Evolutionary conservation across 1,140 invertebrate species (phyloP).

Genomic region (Pentalonia nigronervosa): DNA sequence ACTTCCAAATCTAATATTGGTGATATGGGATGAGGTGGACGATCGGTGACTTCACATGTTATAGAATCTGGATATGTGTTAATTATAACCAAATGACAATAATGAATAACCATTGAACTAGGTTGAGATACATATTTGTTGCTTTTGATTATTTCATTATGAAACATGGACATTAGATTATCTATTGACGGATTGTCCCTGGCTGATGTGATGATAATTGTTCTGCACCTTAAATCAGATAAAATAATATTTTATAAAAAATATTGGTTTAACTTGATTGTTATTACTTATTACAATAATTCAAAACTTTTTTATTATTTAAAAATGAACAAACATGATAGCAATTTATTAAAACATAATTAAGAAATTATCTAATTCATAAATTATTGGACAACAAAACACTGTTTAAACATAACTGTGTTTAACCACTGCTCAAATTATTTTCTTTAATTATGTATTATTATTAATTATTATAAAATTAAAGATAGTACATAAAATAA

Average conservation of each 20-base stretch:
- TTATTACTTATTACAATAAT: neutral
- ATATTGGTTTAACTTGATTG: neutral
- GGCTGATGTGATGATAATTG: constrained; percentile 88
- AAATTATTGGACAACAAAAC: too few species aligned
- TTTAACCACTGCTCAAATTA: neutral
- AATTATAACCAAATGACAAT: constrained; percentile 87
- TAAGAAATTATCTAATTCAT: too few species aligned
- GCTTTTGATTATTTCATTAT: constrained; percentile 78
- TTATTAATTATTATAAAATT: too few species aligned
- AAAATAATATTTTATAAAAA: neutral
- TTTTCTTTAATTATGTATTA: too few species aligned
- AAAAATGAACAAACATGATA: too few species aligned
- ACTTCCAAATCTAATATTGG: constrained; percentile 66
- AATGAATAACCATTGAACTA: constrained; percentile 76
- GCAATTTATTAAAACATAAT: too few species aligned
- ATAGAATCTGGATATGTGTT: constrained; percentile 82
- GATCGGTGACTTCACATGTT: constrained; percentile 42
- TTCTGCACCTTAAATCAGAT: constrained; percentile 71
- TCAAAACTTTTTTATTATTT: neutral
- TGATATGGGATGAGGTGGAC: constrained; percentile 68
- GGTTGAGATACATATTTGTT: constrained; percentile 76
- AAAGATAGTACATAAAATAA: neutral
- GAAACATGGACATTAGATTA: constrained; percentile 84
- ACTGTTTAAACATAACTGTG: too few species aligned
- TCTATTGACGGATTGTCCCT: constrained; percentile 84